Evolutionary conservation across 2,797 vertebrate genomes (phyloP), one percentile per base, ranked within the genome.

Genomic region (Cyprinodon diabolis): DNA sequence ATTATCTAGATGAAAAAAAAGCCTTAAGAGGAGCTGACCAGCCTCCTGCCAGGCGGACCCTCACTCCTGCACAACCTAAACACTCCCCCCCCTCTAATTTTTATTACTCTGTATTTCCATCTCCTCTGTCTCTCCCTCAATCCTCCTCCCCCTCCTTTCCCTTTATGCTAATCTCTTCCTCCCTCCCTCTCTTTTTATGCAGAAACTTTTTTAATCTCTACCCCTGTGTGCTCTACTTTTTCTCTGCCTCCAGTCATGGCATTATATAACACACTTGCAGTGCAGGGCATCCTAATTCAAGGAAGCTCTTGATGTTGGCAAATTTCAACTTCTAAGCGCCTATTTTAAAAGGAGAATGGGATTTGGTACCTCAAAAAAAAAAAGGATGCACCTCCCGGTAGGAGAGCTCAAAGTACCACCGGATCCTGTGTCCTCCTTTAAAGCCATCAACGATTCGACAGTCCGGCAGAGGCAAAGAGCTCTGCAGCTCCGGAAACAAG

Each of bases 1-100:
- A 92, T 94, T 92, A 94, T 93, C 89, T 71, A 91, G 88, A 93
- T 90, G 89, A 92, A 86, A 87, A 86, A 85, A 88, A 69, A 77
- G 89, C 77, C 82, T 76, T 68, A 79, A 75, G 80, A 37, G 21
- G 85, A 78, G 78, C 11, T 83, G 87, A 89, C 77, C 81, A 55
- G 84, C 69, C 45, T 82, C 85, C 77, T 17, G 72, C 63, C 1
- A 45, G 75, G 65, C 81, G 78, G 79, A 43, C 6, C 84, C 86
- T 87, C 74, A 2, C 77, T 81, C 72, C 83, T 72, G 69, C 77
- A 78, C 72, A 76, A 85, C 84, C 86, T 83, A 75, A 86, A 81
- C 86, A 82, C 65, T 68, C 74, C 60, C 58, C 40, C 1, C 62
- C 83, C 52, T 76, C 84, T 83, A 76, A 62, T 68, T 88, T 85